A percentile compares a stretch with the other conserved stretches of the same genome.
phyloP scores from a whole-genome alignment of 2,113 vertebrate genomes.

The Chiloscyllium plagiosum region DNA sequence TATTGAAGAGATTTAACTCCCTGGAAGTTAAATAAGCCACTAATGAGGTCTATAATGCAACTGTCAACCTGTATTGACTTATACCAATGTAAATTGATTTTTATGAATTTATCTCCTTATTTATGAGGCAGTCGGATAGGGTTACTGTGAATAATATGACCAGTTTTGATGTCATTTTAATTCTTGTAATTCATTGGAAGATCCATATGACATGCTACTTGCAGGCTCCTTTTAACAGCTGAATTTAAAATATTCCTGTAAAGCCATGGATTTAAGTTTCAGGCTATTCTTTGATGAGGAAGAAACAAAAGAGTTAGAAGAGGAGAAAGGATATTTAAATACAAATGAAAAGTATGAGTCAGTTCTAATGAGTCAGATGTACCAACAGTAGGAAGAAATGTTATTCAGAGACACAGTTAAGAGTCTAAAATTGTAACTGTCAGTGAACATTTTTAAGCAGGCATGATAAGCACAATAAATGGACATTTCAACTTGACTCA shows the following conservation, averaged over 20 bases:
- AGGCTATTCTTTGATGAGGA: neutral
- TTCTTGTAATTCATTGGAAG: neutral
- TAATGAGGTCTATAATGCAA: too few species aligned
- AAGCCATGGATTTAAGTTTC: neutral
- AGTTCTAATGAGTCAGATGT: slow-evolving; percentile 9
- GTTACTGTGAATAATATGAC: neutral
- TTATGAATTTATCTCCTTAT: too few species aligned
- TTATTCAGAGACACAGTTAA: slow-evolving; percentile 26
- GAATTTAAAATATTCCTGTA: neutral
- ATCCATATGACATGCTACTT: neutral
- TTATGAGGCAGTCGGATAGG: too few species aligned
- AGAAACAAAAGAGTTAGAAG: neutral
- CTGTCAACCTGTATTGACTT: too few species aligned
- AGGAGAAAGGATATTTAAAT: neutral
- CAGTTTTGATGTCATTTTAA: neutral
- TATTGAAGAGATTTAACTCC: too few species aligned
- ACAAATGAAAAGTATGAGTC: slow-evolving; percentile 24
- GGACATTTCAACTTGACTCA: neutral
- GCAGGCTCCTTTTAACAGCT: neutral
- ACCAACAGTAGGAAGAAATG: neutral
- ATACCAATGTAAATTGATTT: too few species aligned
- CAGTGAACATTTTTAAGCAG: slow-evolving; percentile 21
- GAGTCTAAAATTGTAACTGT: neutral
- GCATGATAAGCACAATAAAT: neutral
- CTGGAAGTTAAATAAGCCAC: too few species aligned